Conservation (phyloP, 2,113 vertebrate genomes). For the Buteo buteo region DNA sequence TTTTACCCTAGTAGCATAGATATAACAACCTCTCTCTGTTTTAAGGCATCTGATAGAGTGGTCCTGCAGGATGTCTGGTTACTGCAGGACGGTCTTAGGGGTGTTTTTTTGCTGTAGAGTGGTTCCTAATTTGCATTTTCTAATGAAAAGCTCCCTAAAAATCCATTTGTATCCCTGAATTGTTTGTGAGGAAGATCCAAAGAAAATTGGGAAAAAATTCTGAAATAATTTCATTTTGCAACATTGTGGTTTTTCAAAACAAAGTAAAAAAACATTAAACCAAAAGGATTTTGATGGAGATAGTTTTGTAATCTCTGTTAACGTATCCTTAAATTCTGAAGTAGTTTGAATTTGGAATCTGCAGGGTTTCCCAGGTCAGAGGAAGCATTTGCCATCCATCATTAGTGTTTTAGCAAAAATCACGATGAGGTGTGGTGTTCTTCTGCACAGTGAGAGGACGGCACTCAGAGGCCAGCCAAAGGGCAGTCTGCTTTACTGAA, state of each 20-base stretch:
- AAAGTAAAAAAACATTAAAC: not conserved
- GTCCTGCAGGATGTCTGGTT: not conserved
- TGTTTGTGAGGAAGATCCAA: not conserved
- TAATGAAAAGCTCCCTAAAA: not conserved
- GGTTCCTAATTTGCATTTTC: not conserved
- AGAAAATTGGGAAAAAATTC: not conserved
- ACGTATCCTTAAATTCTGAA: not conserved
- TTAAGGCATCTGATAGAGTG: not conserved
- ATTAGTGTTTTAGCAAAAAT: not conserved
- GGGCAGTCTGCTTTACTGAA: not conserved
- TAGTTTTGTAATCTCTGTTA: not conserved
- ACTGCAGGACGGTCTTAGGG: not conserved
- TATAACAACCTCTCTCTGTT: not conserved
- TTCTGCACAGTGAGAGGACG: fast-evolving
- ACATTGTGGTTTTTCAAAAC: not conserved
- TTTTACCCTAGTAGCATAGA: not conserved
- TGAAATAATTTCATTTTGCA: not conserved
- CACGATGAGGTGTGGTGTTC: not conserved
- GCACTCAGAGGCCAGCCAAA: not conserved
- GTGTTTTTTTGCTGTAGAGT: not conserved
- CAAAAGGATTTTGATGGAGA: not conserved
- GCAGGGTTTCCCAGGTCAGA: not conserved
- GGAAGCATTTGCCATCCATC: not conserved
- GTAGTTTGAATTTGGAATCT: not conserved
- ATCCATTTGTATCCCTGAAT: not conserved